phyloP scores from a whole-genome alignment of 1,140 invertebrate species.

The Hypothenemus hampei region DNA sequence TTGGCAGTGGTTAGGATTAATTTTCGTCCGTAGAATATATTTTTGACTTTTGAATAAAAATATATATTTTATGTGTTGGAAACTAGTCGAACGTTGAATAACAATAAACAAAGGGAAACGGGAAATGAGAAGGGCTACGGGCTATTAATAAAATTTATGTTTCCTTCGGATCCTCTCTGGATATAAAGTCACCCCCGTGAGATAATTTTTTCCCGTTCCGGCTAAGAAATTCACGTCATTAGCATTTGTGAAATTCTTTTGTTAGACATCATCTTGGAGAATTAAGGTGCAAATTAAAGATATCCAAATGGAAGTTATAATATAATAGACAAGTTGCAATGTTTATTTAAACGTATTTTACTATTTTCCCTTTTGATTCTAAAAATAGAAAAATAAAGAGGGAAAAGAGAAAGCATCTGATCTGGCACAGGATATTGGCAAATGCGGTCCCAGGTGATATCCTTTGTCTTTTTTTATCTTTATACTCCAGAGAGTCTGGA shows the following conservation, averaged over 20 bases:
- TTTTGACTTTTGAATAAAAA: background rate
- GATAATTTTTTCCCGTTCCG: background rate
- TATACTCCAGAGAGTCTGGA: constrained; percentile 21
- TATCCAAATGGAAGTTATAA: too few species aligned
- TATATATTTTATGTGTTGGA: background rate
- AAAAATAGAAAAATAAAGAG: constrained; percentile 13
- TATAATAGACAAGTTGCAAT: too few species aligned
- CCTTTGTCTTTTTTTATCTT: constrained; percentile 20
- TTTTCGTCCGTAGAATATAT: background rate
- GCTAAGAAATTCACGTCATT: background rate
- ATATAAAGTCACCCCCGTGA: background rate
- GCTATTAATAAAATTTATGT: constrained; percentile 1
- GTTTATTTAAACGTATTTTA: constrained; percentile 12
- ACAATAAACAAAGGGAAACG: background rate
- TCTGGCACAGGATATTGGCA: constrained; percentile 13
- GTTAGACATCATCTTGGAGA: too few species aligned
- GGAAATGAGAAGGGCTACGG: background rate
- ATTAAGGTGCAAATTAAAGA: too few species aligned
- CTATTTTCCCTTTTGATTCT: constrained; percentile 8
- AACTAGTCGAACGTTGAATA: background rate
- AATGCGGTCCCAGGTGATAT: constrained; percentile 24
- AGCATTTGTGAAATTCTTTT: background rate
- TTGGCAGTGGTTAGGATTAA: background rate
- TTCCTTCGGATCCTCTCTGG: background rate
- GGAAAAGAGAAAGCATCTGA: constrained; percentile 10